Percentiles rank a stretch among this genome's conserved stretches.
Conservation (phyloP, 1,140 invertebrate species). For the Drosophila lowei region DNA sequence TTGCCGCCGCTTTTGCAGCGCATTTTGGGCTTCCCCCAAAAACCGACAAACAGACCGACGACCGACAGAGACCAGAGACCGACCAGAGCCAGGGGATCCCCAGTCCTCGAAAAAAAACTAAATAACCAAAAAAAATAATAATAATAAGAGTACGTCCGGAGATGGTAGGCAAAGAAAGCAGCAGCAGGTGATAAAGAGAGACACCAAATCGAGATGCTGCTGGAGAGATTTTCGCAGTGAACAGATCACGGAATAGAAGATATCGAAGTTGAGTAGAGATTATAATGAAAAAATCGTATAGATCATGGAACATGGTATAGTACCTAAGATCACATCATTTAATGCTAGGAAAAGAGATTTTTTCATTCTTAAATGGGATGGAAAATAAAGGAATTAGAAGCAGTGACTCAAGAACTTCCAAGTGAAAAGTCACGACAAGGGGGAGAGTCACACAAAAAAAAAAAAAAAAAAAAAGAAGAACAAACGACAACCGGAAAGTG, state of each 20-base stretch:
- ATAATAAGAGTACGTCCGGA: conserved; percentile 30
- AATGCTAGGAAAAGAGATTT: too few relatives aligned
- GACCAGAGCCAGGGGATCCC: conserved; percentile 58
- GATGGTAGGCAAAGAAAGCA: conserved; percentile 48
- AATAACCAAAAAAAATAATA: conserved; percentile 14
- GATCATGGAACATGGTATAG: background rate
- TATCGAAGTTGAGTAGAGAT: background rate
- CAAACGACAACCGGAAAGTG: too few relatives aligned
- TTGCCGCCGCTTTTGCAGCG: conserved; percentile 32
- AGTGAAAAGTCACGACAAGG: too few relatives aligned
- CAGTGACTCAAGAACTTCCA: too few relatives aligned
- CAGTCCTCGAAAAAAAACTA: conserved; percentile 14
- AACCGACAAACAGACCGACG: conserved; percentile 12
- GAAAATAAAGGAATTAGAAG: too few relatives aligned
- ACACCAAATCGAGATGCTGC: conserved; percentile 24
- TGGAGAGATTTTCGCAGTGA: background rate
- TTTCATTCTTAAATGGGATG: too few relatives aligned
- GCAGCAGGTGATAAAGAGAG: conserved; percentile 25
- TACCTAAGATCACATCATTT: too few relatives aligned
- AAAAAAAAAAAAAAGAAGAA: too few relatives aligned
- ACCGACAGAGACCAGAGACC: conserved; percentile 7
- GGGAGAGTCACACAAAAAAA: too few relatives aligned
- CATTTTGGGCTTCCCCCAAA: conserved; percentile 54
- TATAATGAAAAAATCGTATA: too few relatives aligned
- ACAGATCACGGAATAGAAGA: conserved; percentile 12